A percentile compares a stretch with the other conserved stretches of the same genome.
phyloP scores from a whole-genome alignment of 2,797 vertebrate genomes.

The Toxotes lorentzi region DNA sequence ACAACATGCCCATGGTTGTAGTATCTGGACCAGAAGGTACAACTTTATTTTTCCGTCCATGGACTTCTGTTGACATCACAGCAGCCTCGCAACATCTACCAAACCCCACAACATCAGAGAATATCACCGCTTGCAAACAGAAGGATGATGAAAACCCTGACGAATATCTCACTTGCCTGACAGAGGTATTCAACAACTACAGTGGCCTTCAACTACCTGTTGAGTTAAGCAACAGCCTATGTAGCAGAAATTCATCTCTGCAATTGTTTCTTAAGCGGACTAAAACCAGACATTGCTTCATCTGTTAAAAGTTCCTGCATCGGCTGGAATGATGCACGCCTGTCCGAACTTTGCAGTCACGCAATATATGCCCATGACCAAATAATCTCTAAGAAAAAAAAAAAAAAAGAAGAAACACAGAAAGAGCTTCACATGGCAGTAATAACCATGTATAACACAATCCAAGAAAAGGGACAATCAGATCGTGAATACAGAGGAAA shows the following conservation, averaged over 20 bases:
- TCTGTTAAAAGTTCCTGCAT: background rate
- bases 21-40: background rate
- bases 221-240: background rate
- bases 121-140: background rate
- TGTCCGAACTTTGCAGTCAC: background rate
- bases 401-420: too few species aligned
- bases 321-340: background rate
- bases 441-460: background rate
- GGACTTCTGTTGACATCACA: background rate
- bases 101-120: background rate
- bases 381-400: too few species aligned
- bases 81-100: background rate
- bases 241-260: background rate
- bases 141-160: background rate
- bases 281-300: conserved; percentile 5
- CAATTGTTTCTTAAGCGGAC: background rate
- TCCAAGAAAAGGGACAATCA: background rate
- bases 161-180: conserved; percentile 1
- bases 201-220: background rate
- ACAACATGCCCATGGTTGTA: background rate
- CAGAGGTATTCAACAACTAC: background rate
- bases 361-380: too few species aligned
- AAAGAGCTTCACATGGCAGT: background rate
- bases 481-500: background rate
- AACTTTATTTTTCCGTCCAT: background rate